These are phyloP conservation scores for Stichopus horrens DNA, from an alignment of 53 echinoderm and acorn worm genomes.

Conservation along the genomic window DNA sequence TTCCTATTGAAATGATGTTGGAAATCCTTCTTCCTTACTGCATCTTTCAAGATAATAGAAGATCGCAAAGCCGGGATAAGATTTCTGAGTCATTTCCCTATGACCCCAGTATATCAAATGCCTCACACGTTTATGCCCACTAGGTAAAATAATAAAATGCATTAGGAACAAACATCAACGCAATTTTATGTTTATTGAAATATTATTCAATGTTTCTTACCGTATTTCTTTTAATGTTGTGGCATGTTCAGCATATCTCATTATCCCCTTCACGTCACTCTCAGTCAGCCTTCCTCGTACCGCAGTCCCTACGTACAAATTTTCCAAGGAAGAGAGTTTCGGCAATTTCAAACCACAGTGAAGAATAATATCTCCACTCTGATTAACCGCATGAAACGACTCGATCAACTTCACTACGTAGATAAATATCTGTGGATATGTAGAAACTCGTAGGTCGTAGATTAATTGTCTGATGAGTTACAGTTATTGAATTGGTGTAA, in stretches of 20 bases:
- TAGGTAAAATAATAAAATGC: no score
- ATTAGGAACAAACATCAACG: no score
- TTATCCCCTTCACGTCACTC: constrained; percentile 32
- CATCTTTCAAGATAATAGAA: constrained; percentile 23
- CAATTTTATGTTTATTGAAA: no score
- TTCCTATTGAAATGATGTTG: constrained; percentile 21
- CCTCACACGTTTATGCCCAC: neutral
- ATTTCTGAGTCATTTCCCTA: neutral
- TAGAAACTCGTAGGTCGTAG: neutral
- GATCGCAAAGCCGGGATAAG: constrained; percentile 17
- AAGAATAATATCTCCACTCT: constrained; percentile 27
- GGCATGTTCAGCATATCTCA: constrained; percentile 36
- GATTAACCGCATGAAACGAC: constrained; percentile 19
- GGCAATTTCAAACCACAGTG: constrained; percentile 33
- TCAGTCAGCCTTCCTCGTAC: constrained; percentile 26
- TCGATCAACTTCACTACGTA: constrained; percentile 23
- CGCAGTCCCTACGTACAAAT: constrained; percentile 13
- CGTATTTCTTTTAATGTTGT: constrained; percentile 27
- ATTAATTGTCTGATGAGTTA: neutral
- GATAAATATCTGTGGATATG: constrained; percentile 22
- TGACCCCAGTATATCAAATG: constrained; percentile 21
- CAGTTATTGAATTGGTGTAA: constrained; percentile 14
- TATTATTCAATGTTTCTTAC: constrained; percentile 15
- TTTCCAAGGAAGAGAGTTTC: constrained; percentile 13
- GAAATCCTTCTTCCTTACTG: constrained; percentile 20